A percentile compares a stretch with the other conserved stretches of the same genome.
Evolutionary conservation across 2,113 vertebrate species (phyloP).

Genomic region (Scytalopus superciliaris): DNA sequence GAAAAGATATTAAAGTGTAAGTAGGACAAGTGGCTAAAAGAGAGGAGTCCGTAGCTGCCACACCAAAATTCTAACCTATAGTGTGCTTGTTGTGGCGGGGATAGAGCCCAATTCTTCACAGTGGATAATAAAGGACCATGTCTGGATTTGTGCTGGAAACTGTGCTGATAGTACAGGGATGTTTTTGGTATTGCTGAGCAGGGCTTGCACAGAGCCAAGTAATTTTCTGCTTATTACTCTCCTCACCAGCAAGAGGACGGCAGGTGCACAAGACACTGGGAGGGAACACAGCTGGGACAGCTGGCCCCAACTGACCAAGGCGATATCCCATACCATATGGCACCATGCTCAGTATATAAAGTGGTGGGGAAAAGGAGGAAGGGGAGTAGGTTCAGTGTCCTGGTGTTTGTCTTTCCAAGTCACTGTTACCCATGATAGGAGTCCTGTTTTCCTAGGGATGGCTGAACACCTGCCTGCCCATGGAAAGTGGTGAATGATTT

Average conservation of each 20-base stretch:
- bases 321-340: background rate
- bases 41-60: background rate
- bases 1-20: background rate
- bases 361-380: rapidly evolving
- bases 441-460: too few relatives aligned
- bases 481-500: background rate
- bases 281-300: background rate
- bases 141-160: background rate
- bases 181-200: background rate
- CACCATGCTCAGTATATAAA: background rate
- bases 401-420: background rate
- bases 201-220: background rate
- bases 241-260: background rate
- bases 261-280: background rate
- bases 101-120: background rate
- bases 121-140: too few relatives aligned
- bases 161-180: background rate
- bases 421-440: rapidly evolving
- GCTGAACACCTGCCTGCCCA: background rate
- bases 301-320: background rate
- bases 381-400: background rate
- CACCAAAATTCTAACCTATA: background rate
- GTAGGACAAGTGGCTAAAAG: background rate
- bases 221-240: background rate
- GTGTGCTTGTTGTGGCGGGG: background rate